Conservation (phyloP, 2,888 invertebrate genomes). For the Biston stratarius region DNA sequence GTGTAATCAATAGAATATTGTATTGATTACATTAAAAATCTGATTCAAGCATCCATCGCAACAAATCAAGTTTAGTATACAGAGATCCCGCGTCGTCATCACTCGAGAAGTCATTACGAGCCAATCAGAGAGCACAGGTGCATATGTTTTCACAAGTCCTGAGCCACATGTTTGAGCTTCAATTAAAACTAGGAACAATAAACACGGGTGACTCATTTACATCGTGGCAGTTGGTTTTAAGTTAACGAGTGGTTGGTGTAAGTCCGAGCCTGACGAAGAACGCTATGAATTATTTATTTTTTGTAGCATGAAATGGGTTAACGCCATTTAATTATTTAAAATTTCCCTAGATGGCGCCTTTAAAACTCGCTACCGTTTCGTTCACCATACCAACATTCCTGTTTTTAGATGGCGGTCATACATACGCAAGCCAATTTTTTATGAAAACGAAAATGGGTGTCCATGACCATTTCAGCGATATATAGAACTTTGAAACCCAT, state of each 20-base stretch:
- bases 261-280: constrained; percentile 24
- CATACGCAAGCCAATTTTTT: too few relatives aligned
- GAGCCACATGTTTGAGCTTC: constrained; percentile 59
- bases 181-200: constrained; percentile 76
- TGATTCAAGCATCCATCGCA: background rate
- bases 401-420: too few relatives aligned
- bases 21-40: background rate
- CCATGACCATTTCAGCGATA: too few relatives aligned
- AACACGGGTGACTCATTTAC: constrained; percentile 70
- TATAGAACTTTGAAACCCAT: too few relatives aligned
- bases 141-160: constrained; percentile 62
- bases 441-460: too few relatives aligned
- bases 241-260: constrained; percentile 58
- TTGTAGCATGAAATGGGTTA: too few relatives aligned
- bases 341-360: too few relatives aligned
- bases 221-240: constrained; percentile 66
- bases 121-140: constrained; percentile 63
- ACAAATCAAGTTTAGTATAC: constrained; percentile 6
- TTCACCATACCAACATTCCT: too few relatives aligned
- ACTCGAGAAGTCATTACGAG: constrained; percentile 23
- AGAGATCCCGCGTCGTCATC: background rate
- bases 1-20: too few relatives aligned
- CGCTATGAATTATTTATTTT: background rate
- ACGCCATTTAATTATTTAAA: too few relatives aligned
- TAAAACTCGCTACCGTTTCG: too few relatives aligned